Conservation (phyloP, 2,797 vertebrate species). For the Helostoma temminkii region DNA sequence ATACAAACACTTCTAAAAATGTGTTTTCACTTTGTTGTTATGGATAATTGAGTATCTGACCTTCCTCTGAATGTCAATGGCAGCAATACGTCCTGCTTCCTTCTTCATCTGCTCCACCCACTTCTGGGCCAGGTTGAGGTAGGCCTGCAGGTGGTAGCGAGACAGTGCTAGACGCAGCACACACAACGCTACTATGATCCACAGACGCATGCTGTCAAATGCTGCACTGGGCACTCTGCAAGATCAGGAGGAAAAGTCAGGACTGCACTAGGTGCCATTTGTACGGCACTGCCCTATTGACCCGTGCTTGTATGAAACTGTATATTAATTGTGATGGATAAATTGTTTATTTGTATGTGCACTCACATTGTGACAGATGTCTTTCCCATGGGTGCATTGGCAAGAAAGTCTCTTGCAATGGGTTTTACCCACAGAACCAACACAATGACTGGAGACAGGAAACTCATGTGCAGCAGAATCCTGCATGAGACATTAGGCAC, state of each 20-base stretch:
- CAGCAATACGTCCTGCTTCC: constrained; percentile 91
- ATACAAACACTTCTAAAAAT: not conserved
- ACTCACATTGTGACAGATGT: constrained; percentile 88
- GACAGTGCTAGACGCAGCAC: constrained; percentile 86
- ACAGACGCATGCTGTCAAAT: constrained; percentile 90
- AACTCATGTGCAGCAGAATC: constrained; percentile 90
- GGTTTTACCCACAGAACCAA: constrained; percentile 93
- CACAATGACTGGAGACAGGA: constrained; percentile 90
- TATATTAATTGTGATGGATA: not conserved
- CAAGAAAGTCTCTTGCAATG: constrained; percentile 91
- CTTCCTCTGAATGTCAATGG: constrained; percentile 93
- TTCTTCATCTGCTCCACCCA: constrained; percentile 93
- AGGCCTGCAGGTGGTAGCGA: constrained; percentile 93
- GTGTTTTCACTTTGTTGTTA: too few relatives aligned
- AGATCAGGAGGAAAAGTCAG: not conserved
- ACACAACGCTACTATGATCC: constrained; percentile 88
- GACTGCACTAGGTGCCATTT: not conserved
- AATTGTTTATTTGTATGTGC: not conserved
- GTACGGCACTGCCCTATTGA: not conserved
- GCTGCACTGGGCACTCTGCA: constrained; percentile 86
- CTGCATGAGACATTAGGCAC: constrained; percentile 68
- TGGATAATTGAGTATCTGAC: constrained; percentile 66
- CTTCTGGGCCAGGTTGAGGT: constrained; percentile 91
- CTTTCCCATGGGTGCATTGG: constrained; percentile 87
- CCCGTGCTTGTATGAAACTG: not conserved